Base-by-base conservation (phyloP, 2,797 vertebrate species). In the Megaceryle alcyon region DNA sequence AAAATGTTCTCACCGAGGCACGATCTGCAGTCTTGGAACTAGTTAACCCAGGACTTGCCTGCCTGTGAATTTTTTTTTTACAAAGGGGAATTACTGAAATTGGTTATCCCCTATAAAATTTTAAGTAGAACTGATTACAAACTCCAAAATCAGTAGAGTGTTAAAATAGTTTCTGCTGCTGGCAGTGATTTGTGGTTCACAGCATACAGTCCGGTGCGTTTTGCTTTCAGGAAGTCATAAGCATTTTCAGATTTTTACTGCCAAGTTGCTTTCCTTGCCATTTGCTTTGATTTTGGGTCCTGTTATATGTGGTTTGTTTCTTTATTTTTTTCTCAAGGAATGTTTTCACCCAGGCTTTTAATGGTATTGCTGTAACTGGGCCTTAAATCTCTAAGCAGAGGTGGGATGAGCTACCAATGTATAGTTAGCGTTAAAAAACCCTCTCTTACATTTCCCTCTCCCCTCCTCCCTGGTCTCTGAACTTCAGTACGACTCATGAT, bases 41-140 rank as follows among this genome's bases (percentile, higher is more conserved):
- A 48, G 59, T 94, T 96, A 95, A 95, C 66, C 82, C 73, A 68
- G 90, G 73, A 73, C 77, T 80, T 91, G 53, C 75, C 64, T 77
- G 68, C 41, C 41, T 80, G 31, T 84, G 60, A 63, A 94, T 90
- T 82, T 90, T 63, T 49, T 90, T 91, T 90, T 94, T 92, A 33
- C 82, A 77, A 88, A 94, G 22, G 48, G 44, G 60, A 79, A 83
- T 86, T 86, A 66, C 64, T 84, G 70, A 66, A 90, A 92, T 91
- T 84, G n/a, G 13, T 90, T 91, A 90, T 90, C 31, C 18, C 39
- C 33, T 72, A 57, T 88, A 92, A 94, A 94, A 91, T 86, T 94
- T 82, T 90, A 88, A 86, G 90, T 77, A 94, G 73, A 94, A 71
- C 59, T 61, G 63, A 88, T 88, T 90, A 53, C 60, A 73, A 90